Base-by-base conservation (phyloP, 2,888 invertebrate species). In the Hirtodrosophila alboralis region DNA sequence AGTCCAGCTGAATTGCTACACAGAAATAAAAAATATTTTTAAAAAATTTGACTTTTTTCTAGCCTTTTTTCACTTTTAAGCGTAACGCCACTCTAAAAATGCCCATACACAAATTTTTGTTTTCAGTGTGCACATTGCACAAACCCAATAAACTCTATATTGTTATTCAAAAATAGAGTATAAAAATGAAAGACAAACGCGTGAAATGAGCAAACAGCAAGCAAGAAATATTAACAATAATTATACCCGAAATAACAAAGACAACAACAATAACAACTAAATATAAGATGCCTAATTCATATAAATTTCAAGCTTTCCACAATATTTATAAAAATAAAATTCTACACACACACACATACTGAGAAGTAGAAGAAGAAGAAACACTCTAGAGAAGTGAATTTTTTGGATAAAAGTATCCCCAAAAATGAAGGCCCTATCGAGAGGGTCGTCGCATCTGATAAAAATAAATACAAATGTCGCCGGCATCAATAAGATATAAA, bases 401-500 rank as follows among this genome's bases (percentile, higher is more conserved):
- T 66, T 66, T 23, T 28, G 36, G n/a, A n/a, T n/a, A 33, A 51
- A 14, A 65, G 58, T 83, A 79, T n/a, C n/a, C 76, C 33, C 41
- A 27, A 31, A 44, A 18, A n/a, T n/a, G n/a, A 38, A 34, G 21
- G 31, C 45, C 57, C 30, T 38, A 76, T 30, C 38, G 41, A 16
- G 36, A 26, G 38, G 37, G 59, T 12, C 18, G 33, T 36, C n/a
- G n/a, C n/a, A n/a, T n/a, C 44, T 67, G 86, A 60, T 75, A 83
- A 74, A 83, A 85, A 83, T 85, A 87, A 83, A 86, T 71, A 68
- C 80, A 85, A 86, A 83, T 86, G 85, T 83, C 81, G 87, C 83
- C 64, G 80, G 84, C 87, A 83, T 83, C 83, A 83, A 83, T 85
- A 85, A 67, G 84, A 66, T 87, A 84, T 84, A 84, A 84, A 87